Conservation (phyloP, 2,888 invertebrate genomes). For the Andrena chrysosceles region DNA sequence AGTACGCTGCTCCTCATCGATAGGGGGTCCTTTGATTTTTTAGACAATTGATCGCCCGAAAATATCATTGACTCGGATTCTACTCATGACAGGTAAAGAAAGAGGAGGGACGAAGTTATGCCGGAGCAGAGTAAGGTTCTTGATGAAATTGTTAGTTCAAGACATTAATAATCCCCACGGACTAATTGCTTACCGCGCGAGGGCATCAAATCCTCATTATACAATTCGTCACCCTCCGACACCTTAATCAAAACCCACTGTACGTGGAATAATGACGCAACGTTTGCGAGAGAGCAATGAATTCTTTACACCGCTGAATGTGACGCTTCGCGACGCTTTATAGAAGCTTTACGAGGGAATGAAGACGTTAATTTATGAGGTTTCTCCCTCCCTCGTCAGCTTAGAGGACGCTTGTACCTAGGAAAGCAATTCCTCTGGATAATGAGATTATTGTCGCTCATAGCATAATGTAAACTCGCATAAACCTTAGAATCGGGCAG, state of each 20-base stretch:
- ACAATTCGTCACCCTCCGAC: constrained; percentile 81
- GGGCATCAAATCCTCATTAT: constrained; percentile 76
- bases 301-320: constrained; percentile 47
- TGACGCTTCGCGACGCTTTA: constrained; percentile 20
- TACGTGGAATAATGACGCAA: constrained; percentile 72
- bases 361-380: background rate
- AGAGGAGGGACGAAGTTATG: constrained; percentile 31
- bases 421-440: background rate
- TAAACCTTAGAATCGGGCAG: background rate
- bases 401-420: background rate
- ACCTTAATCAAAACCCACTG: constrained; percentile 79
- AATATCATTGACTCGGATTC: constrained; percentile 6
- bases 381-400: background rate
- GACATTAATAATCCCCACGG: constrained; percentile 74
- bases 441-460: background rate
- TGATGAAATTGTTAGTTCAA: constrained; percentile 69
- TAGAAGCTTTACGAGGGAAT: constrained; percentile 1
- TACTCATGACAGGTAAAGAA: constrained; percentile 39
- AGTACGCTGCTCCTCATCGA: background rate
- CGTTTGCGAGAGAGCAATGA: constrained; percentile 48
- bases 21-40: no score
- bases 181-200: constrained; percentile 75
- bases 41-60: no score
- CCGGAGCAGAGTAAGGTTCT: constrained; percentile 50
- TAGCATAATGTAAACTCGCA: background rate